Conservation (phyloP, 2,113 vertebrate genomes). For the Aptenodytes forsteri region DNA sequence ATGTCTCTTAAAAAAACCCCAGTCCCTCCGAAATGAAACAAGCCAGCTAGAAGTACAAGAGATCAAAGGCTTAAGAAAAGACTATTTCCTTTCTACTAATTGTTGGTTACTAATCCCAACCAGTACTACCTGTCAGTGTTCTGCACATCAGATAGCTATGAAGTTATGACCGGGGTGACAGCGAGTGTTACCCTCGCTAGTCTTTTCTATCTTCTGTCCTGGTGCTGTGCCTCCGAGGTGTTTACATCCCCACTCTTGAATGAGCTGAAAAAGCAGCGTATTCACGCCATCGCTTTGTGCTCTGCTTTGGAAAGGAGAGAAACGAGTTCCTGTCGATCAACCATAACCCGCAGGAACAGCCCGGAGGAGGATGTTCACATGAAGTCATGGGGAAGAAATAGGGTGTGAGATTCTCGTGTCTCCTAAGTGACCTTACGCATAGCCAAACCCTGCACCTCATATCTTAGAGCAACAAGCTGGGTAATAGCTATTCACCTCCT, state of each 20-base stretch:
- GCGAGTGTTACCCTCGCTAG: neutral
- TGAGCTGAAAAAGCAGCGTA: neutral
- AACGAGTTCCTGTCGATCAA: neutral
- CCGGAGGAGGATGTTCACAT: too few species aligned
- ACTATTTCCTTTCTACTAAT: neutral
- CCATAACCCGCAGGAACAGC: too few species aligned
- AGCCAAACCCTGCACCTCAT: neutral
- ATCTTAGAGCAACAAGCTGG: neutral
- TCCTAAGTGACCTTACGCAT: rapidly evolving
- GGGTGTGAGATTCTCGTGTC: neutral
- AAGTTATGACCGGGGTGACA: neutral
- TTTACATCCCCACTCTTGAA: neutral
- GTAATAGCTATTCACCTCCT: neutral
- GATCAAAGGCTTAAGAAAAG: neutral
- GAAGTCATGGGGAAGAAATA: neutral
- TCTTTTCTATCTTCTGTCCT: neutral
- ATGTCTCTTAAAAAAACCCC: neutral
- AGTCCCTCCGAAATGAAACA: neutral
- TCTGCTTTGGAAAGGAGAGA: neutral
- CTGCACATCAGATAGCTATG: neutral
- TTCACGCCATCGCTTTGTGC: neutral
- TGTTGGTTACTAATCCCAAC: neutral
- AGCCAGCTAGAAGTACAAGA: neutral
- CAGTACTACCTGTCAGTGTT: neutral
- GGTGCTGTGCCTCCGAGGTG: too few species aligned